Conservation (phyloP, 35 echinoderm and acorn worm species). For the Ophiothrix spiculata region DNA sequence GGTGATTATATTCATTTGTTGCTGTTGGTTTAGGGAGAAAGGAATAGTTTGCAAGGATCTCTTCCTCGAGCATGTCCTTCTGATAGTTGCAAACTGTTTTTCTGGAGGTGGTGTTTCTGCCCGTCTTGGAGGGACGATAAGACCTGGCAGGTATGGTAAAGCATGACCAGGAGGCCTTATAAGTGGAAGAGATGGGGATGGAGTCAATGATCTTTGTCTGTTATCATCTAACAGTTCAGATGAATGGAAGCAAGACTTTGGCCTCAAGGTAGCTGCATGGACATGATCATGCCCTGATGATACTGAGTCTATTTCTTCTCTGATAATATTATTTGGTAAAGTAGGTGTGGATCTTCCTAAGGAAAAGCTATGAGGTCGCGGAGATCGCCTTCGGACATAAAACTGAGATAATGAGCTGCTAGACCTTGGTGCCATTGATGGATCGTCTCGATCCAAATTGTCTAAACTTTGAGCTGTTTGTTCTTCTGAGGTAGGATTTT, state of each 20-base stretch:
- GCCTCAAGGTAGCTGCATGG: not conserved
- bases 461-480: not conserved
- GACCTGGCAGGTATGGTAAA: not conserved
- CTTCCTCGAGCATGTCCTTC: not conserved
- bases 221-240: not conserved
- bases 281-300: not conserved
- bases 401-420: constrained; percentile 53
- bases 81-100: not conserved
- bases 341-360: constrained; percentile 16
- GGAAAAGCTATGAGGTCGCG: constrained; percentile 15
- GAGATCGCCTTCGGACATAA: constrained; percentile 39
- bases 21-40: not conserved
- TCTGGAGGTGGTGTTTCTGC: not conserved
- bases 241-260: not conserved
- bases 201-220: not conserved
- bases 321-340: not conserved
- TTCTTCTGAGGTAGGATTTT: constrained; percentile 17
- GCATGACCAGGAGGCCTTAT: not conserved
- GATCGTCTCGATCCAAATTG: constrained; percentile 11
- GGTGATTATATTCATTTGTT: not conserved
- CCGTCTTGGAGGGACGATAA: not conserved
- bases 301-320: not conserved
- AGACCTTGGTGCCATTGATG: constrained; percentile 16
- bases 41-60: not conserved
- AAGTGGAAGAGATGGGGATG: not conserved